Conservation (phyloP, 2,113 vertebrate genomes). For the Hemichromis elongatus region DNA sequence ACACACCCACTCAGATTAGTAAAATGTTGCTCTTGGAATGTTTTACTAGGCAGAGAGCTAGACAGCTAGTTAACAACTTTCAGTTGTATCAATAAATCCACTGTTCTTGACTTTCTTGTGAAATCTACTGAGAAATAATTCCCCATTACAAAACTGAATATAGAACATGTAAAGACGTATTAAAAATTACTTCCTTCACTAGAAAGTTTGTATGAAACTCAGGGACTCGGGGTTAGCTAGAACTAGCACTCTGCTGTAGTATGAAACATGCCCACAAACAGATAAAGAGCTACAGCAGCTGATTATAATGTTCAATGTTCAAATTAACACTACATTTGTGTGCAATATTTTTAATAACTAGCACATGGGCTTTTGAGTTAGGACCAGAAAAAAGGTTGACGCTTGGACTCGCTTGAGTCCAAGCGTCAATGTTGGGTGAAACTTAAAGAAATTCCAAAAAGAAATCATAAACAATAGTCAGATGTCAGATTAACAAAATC, state of each 20-base stretch:
- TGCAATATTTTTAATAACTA: neutral
- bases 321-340: neutral
- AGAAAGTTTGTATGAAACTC: neutral
- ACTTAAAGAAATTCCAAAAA: neutral
- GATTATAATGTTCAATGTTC: neutral
- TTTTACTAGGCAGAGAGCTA: neutral
- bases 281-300: neutral
- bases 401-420: too few species aligned
- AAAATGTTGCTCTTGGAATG: neutral
- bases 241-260: neutral
- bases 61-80: neutral
- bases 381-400: neutral
- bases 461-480: neutral
- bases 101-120: neutral
- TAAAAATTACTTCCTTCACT: neutral
- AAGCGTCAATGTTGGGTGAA: neutral
- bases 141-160: neutral
- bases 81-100: neutral
- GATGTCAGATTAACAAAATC: neutral
- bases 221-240: neutral
- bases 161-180: neutral
- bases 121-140: neutral
- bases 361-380: neutral
- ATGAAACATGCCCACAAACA: neutral
- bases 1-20: neutral